Conservation (phyloP, 2,797 vertebrate species). For the Buceros bicornis region DNA sequence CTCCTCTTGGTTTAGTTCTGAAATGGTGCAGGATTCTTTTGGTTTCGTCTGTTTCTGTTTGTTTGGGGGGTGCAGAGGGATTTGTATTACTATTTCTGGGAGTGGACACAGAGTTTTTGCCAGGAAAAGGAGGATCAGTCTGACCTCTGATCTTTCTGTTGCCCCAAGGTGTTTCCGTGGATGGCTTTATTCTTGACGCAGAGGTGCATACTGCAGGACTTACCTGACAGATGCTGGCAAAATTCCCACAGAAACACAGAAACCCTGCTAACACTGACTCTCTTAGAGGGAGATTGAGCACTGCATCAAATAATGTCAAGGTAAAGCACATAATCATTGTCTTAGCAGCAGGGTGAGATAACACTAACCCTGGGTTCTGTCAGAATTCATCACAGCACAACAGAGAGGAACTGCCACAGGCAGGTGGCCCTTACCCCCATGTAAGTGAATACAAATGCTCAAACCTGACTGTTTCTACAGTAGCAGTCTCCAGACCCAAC, state of each 20-base stretch:
- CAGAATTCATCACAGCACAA: background rate
- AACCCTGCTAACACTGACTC: background rate
- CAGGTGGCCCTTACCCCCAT: background rate
- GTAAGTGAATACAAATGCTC: background rate
- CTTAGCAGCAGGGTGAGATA: conserved; percentile 1
- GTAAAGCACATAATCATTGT: background rate
- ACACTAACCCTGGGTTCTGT: conserved; percentile 17
- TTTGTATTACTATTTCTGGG: background rate
- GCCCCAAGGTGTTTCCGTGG: background rate
- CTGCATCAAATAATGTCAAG: background rate
- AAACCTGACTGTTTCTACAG: background rate
- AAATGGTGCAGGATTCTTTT: background rate
- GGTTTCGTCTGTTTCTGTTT: background rate
- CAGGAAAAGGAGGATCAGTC: background rate
- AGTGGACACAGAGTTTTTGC: background rate
- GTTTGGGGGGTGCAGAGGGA: background rate
- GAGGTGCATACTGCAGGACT: background rate
- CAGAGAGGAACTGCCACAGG: background rate
- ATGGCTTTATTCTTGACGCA: background rate
- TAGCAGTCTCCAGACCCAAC: background rate
- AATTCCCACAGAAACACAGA: background rate
- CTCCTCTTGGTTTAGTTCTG: background rate
- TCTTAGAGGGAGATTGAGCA: background rate
- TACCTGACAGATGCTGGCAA: background rate
- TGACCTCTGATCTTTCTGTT: background rate